Percentiles rank a stretch among this genome's conserved stretches.
Evolutionary conservation across 2,888 invertebrate species (phyloP).

Genomic region (Exocentrus adspersus): DNA sequence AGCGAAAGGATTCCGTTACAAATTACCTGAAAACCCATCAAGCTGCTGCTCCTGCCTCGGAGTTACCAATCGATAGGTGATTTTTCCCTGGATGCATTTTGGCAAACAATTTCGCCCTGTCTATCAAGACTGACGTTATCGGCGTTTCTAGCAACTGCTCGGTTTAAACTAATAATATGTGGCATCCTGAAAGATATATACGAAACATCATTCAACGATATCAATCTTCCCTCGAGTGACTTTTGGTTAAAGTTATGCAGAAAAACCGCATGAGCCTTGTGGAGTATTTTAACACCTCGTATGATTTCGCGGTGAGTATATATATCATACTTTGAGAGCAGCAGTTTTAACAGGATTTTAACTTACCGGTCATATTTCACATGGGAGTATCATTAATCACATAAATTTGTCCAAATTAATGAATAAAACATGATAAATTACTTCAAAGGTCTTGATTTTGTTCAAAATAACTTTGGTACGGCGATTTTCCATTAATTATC

Average conservation of each 20-base stretch:
- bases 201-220: not conserved
- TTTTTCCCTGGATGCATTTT: not conserved
- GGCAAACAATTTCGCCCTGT: not conserved
- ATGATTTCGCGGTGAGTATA: not conserved
- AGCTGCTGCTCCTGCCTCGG: not conserved
- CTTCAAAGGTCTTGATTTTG: conserved; percentile 19
- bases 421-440: conserved; percentile 17
- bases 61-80: not conserved
- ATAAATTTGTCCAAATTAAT: conserved; percentile 23
- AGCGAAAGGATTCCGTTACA: not conserved
- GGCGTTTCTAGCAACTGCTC: not conserved
- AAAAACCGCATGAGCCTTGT: too few relatives aligned
- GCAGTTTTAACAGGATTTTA: conserved; percentile 8
- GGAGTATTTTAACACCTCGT: not conserved
- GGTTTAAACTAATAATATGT: not conserved
- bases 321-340: not conserved
- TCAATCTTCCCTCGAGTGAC: not conserved
- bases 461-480: conserved; percentile 18
- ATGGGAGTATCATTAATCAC: conserved; percentile 21
- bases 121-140: not conserved
- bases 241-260: too few relatives aligned
- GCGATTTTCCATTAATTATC: conserved; percentile 17
- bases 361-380: conserved; percentile 19
- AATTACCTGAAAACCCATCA: not conserved
- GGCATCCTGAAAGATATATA: not conserved